Base-by-base conservation (phyloP, 2,797 vertebrate species). In the Ptychobarbus kaznakovi region DNA sequence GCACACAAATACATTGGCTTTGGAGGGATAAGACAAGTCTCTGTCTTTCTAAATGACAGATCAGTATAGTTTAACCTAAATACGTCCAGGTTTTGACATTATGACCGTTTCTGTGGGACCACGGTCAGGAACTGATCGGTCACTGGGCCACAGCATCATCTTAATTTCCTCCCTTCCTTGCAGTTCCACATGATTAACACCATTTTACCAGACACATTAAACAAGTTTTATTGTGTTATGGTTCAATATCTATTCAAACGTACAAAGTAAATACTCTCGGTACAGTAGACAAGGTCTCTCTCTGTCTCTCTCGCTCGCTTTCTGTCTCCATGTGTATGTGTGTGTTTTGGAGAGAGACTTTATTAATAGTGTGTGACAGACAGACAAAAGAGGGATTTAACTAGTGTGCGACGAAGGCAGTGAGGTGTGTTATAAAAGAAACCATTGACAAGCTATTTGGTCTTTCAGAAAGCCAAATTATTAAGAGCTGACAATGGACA, bases 401-500 rank as follows among this genome's bases (percentile, higher is more conserved):
- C 79, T 73, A 38, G 86, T 79, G 75, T 61, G 56, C 66, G 20
- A 66, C 53, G 68, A 86, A 81, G 81, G 73, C 81, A 79, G 80
- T 51, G 80, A 85, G 66, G 77, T 88, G 70, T 79, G 51, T 90
- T 89, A 87, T 84, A 83, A 79, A 90, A 90, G 78, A 87, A 88
- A 81, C 87, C 53, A 22, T 72, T 80, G 75, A 44, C 76, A 63
- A 86, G 87, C 76, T 89, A 82, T 90, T 89, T 91, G 86, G 86
- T 92, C 72, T 89, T 84, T 86, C 76, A 56, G 86, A 86, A 87
- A 82, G 35, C 73, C 32, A 44, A 89, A 86, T 87, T 89, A 91
- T 91, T 92, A 91, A 88, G 83, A 89, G 81, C 82, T 87, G 84
- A 90, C 82, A 87, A 91, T 89, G 81, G 89, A 85, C 88, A 82